Evolutionary conservation across 2,113 vertebrate genomes (phyloP).

Genomic region (Brachypteracias leptosomus): DNA sequence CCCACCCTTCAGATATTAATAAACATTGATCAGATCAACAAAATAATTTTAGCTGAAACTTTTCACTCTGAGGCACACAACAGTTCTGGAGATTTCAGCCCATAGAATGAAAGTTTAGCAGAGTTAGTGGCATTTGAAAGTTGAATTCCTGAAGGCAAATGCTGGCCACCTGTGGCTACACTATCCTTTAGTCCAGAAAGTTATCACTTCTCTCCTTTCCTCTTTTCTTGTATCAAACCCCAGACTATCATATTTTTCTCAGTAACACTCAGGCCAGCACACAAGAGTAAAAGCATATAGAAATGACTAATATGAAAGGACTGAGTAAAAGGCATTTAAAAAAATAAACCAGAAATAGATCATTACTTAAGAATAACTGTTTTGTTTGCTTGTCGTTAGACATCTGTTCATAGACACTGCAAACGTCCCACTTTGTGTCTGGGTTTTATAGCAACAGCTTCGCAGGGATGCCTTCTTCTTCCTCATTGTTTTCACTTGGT

Average conservation of each 20-base stretch:
- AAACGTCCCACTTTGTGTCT: background rate
- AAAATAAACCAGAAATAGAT: background rate
- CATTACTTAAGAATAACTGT: background rate
- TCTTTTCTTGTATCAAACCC: background rate
- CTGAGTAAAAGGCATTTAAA: background rate
- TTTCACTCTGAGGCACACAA: background rate
- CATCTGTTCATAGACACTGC: background rate
- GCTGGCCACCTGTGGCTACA: background rate
- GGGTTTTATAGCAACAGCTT: background rate
- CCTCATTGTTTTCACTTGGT: constrained; percentile 33
- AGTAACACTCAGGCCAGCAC: fast-evolving
- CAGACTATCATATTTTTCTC: background rate
- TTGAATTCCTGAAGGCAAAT: background rate
- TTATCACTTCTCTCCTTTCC: background rate
- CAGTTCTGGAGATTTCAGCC: background rate
- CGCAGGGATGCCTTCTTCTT: background rate
- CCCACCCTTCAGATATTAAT: too few species aligned
- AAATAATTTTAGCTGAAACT: background rate
- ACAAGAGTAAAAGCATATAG: background rate
- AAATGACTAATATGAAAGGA: background rate
- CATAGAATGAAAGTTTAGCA: background rate
- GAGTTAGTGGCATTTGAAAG: background rate
- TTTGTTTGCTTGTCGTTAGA: background rate
- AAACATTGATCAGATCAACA: background rate
- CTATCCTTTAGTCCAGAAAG: background rate